These are phyloP conservation scores for Scophthalmus maximus DNA, from an alignment of 2,113 vertebrate species.

Conservation along the genomic window DNA sequence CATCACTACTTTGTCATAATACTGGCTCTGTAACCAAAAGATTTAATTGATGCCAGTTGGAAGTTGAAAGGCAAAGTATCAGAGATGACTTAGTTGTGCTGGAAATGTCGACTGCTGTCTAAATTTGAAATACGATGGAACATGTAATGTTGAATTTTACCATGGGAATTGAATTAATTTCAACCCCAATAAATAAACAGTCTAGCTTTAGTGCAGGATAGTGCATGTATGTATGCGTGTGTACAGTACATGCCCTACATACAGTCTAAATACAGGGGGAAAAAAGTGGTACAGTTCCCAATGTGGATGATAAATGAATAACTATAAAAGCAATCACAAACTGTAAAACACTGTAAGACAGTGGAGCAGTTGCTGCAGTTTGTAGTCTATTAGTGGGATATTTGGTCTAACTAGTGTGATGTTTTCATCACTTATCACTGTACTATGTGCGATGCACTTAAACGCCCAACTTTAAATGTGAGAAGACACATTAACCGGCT, in stretches of 20 bases:
- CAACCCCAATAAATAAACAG: background rate
- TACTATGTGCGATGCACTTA: no score
- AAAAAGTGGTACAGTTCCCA: no score
- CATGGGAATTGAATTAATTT: slow-evolving; percentile 32
- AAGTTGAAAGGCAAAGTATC: slow-evolving; percentile 33
- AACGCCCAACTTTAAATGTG: no score
- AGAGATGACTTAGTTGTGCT: slow-evolving; percentile 56
- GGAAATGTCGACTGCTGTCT: slow-evolving; percentile 31
- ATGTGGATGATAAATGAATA: background rate
- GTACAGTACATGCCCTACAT: no score
- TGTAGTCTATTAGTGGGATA: no score
- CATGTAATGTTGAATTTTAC: slow-evolving; percentile 51
- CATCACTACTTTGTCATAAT: slow-evolving; percentile 45
- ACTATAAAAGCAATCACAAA: background rate
- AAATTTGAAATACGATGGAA: slow-evolving; percentile 41
- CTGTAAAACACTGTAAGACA: background rate
- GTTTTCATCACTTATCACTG: no score
- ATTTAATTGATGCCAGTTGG: slow-evolving; percentile 52
- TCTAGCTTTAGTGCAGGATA: background rate
- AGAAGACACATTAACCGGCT: no score
- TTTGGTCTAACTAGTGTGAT: no score
- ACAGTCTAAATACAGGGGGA: no score
- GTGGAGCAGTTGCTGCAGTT: no score
- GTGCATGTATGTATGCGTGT: background rate
- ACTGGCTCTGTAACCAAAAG: slow-evolving; percentile 25